Evolutionary conservation across 2,888 invertebrate species (phyloP).

Genomic region (Cosmia pyralina): DNA sequence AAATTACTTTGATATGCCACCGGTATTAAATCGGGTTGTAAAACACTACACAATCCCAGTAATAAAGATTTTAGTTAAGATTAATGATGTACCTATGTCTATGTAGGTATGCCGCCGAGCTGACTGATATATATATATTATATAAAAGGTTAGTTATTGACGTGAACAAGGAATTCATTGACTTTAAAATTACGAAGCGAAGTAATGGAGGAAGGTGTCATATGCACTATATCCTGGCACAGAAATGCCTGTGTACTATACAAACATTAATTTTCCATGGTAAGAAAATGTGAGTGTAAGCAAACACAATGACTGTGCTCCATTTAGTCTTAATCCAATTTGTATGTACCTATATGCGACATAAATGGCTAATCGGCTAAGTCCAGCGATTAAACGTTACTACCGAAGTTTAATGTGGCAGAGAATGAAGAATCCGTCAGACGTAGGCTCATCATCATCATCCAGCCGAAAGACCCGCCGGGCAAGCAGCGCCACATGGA

Average conservation of each 20-base stretch:
- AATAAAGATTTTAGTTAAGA: conserved; percentile 38
- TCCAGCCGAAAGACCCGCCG: neutral
- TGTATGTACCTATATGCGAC: neutral
- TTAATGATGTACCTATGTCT: neutral
- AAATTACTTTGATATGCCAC: conserved; percentile 49
- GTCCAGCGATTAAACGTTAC: neutral
- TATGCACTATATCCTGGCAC: neutral
- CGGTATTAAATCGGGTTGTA: conserved; percentile 22
- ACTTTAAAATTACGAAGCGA: too few species aligned
- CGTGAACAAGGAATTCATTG: too few species aligned
- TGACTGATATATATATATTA: neutral
- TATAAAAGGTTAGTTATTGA: too few species aligned
- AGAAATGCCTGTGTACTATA: neutral
- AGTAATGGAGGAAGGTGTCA: too few species aligned
- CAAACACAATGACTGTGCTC: neutral
- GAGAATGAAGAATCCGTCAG: too few species aligned
- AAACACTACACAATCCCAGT: conserved; percentile 33
- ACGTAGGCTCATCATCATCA: too few species aligned
- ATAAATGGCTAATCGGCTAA: neutral
- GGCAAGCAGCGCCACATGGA: neutral
- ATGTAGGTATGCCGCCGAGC: neutral
- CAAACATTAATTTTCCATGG: neutral
- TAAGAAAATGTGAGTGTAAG: neutral
- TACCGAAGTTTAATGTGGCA: too few species aligned
- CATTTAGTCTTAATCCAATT: neutral